phyloP scores from a whole-genome alignment of 2,888 invertebrate species.

The Mesoligia furuncula region DNA sequence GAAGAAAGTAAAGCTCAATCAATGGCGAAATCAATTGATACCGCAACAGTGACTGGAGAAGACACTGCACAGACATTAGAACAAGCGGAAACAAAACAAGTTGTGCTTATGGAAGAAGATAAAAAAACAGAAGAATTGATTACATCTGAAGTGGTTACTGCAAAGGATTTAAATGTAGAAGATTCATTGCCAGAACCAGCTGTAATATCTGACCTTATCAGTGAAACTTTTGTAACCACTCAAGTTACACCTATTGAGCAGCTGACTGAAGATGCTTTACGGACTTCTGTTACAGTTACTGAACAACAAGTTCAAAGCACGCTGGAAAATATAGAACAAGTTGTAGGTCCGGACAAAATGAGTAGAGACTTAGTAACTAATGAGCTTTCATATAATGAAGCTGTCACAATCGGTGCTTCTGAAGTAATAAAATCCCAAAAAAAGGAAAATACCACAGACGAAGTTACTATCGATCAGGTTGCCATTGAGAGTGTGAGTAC shows the following conservation, averaged over 20 bases:
- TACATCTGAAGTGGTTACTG: background rate
- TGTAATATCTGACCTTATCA: background rate
- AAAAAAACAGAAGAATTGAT: background rate
- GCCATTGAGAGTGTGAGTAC: background rate
- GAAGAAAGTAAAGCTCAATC: background rate
- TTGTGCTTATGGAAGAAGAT: background rate
- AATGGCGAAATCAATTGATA: background rate
- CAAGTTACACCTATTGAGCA: background rate
- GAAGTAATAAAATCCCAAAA: background rate
- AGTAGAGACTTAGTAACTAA: background rate
- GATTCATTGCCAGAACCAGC: background rate
- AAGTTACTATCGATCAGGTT: background rate
- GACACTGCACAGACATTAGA: background rate
- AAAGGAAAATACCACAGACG: background rate
- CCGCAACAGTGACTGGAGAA: background rate
- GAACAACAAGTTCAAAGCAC: constrained; percentile 2
- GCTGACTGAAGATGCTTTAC: background rate
- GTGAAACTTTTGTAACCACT: background rate
- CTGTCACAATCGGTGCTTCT: background rate
- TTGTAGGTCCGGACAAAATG: background rate
- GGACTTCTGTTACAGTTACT: background rate
- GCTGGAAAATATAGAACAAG: background rate
- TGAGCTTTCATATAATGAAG: background rate
- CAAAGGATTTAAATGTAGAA: background rate
- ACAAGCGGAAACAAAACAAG: background rate